A percentile compares a stretch with the other conserved stretches of the same genome.
Evolutionary conservation across 2,113 vertebrate species (phyloP).

Genomic region (Phyllopteryx taeniolatus): DNA sequence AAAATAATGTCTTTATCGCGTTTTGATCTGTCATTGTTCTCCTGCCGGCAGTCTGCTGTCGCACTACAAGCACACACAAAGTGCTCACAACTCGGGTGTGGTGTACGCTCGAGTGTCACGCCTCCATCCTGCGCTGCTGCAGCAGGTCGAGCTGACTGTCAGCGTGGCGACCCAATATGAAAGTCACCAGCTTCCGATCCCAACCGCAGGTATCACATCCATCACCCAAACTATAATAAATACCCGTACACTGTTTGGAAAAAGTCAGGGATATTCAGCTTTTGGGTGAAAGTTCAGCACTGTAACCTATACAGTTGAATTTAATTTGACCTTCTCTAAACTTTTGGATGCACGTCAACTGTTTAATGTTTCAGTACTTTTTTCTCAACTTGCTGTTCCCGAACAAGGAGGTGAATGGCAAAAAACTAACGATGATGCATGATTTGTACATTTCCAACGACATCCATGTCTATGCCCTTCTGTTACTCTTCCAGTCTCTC

Average conservation of each 20-base stretch:
- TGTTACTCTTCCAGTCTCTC: too few species aligned
- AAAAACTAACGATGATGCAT: too few species aligned
- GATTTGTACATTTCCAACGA: too few species aligned
- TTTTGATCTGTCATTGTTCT: constrained; percentile 14
- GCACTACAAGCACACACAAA: constrained; percentile 39
- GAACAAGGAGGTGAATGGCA: too few species aligned
- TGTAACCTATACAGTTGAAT: too few species aligned
- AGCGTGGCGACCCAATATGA: constrained; percentile 44
- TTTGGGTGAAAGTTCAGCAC: background rate
- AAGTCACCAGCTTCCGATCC: constrained; percentile 37
- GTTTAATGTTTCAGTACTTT: too few species aligned
- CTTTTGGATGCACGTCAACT: too few species aligned
- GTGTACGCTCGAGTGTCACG: constrained; percentile 48
- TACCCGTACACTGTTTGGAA: background rate
- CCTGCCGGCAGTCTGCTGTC: constrained; percentile 54
- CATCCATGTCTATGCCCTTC: too few species aligned
- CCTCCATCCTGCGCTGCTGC: constrained; percentile 53
- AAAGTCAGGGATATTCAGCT: background rate
- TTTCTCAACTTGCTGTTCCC: too few species aligned
- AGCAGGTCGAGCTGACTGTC: constrained; percentile 51
- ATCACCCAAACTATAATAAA: background rate
- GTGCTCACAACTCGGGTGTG: constrained; percentile 38
- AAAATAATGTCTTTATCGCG: background rate
- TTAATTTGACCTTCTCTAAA: too few species aligned
- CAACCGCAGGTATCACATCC: constrained; percentile 46